Percentiles rank a stretch among this genome's conserved stretches.
Evolutionary conservation across 2,113 vertebrate genomes (phyloP).

Genomic region (Sclerurus mexicanus): DNA sequence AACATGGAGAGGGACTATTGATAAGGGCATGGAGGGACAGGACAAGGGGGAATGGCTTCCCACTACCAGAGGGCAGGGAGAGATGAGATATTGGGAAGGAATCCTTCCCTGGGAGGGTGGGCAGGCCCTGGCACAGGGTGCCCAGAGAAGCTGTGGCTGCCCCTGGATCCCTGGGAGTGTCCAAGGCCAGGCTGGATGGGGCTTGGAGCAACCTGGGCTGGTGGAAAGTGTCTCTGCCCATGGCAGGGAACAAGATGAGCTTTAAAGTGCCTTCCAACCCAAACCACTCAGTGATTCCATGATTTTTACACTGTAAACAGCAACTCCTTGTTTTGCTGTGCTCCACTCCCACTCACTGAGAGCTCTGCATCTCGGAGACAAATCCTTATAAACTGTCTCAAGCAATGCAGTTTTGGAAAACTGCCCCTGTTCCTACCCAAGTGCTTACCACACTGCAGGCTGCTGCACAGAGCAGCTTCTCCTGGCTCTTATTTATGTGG

Average conservation of each 20-base stretch:
- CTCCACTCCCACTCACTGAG: neutral
- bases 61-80: neutral
- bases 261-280: neutral
- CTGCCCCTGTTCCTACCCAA: neutral
- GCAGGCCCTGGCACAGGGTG: neutral
- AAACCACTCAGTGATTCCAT: neutral
- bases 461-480: neutral
- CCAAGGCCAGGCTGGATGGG: neutral
- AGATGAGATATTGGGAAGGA: neutral
- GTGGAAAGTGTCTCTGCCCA: neutral
- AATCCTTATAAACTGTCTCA: conserved; percentile 29
- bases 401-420: conserved; percentile 10
- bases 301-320: neutral
- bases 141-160: neutral
- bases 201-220: neutral
- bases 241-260: neutral
- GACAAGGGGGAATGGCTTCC: neutral
- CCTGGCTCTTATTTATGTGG: neutral
- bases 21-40: neutral
- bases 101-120: neutral
- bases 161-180: neutral
- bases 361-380: neutral
- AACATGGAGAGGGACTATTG: neutral
- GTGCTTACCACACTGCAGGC: neutral
- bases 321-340: neutral